Base-by-base conservation (phyloP, 1,140 invertebrate genomes). In the Listronotus bonariensis region DNA sequence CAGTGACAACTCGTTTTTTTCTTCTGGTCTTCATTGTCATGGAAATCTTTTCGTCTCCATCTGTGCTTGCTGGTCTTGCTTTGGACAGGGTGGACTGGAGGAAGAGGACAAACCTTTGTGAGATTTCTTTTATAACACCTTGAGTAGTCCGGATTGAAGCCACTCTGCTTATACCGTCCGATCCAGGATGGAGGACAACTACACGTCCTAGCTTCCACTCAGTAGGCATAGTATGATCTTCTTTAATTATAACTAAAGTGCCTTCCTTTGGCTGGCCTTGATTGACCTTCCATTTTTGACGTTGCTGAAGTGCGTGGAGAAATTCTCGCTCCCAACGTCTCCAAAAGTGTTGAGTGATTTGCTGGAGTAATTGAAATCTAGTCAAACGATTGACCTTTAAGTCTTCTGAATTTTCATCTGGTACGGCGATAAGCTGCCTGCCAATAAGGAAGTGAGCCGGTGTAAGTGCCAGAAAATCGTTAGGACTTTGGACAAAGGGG, bases 171-270 rank as follows among this genome's bases (percentile, higher is more conserved):
- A 68, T 54, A 18, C 68, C 69, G 46, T 76, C 72, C 7, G 11
- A 26, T 34, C 74, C 75, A 4, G 71, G 58, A 65, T 74, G 68
- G 1, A 75, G 18, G 6, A 43, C 42, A 10, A 58, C 54, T 9
- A 78, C 62, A 38, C 75, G 54, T 14, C 73, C 75, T 38, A 75
- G 52, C 8, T 61, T 40, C 74, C 74, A 74, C 59, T 73, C 36
- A 1, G 70, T 48, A 10, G 65, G 57, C 3, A 70, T 70, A 15
- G 15, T 4, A 18, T 61, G 49, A n/a, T 73, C 64, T n/a, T n/a
- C n/a, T 38, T 70, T 68, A 11, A 73, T 15, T 9, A 73, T 34
- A 9, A 72, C 72, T 6, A 73, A 41, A 8, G 34, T 17, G n/a
- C 43, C 46, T 9, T 57, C 15, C 2, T 14, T 18, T 9, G 53